These are phyloP conservation scores for Mystacornis crossleyi DNA, from an alignment of 2,113 vertebrate genomes.

Conservation along the genomic window DNA sequence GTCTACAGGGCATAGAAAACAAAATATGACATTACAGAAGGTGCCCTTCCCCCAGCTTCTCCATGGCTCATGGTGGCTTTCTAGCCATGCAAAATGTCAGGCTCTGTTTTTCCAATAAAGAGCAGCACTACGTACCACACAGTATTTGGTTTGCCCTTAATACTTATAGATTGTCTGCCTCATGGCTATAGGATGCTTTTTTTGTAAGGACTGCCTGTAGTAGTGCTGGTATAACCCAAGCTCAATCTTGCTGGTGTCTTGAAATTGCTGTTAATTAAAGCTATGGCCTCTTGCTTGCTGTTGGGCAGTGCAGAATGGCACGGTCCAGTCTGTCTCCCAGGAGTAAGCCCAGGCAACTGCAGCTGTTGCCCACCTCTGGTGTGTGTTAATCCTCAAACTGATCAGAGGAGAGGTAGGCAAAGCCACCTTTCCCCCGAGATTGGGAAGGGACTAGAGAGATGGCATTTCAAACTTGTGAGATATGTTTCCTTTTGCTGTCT, in stretches of 20 bases:
- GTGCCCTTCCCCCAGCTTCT: not conserved
- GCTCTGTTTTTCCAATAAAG: not conserved
- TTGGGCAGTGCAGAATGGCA: not conserved
- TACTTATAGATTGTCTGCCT: not conserved
- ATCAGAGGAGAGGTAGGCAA: not conserved
- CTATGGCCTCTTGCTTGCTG: not conserved
- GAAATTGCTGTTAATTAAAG: not conserved
- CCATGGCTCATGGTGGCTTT: not conserved
- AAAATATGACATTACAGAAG: not conserved
- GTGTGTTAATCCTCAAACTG: not conserved
- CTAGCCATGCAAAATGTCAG: not conserved
- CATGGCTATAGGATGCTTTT: not conserved
- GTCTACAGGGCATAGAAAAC: not conserved
- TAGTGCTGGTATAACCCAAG: not conserved
- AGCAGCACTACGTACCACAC: fast-evolving
- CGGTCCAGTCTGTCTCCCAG: not conserved
- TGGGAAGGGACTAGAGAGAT: not conserved
- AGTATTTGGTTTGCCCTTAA: not conserved
- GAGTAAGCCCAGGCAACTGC: not conserved
- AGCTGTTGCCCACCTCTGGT: not conserved
- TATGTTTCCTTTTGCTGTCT: not conserved
- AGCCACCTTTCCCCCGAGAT: not conserved
- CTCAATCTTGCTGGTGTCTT: not conserved
- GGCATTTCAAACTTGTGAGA: not conserved
- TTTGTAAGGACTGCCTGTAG: not conserved